Base-by-base conservation (phyloP, 2,113 vertebrate genomes). In the Prunella fulvescens region DNA sequence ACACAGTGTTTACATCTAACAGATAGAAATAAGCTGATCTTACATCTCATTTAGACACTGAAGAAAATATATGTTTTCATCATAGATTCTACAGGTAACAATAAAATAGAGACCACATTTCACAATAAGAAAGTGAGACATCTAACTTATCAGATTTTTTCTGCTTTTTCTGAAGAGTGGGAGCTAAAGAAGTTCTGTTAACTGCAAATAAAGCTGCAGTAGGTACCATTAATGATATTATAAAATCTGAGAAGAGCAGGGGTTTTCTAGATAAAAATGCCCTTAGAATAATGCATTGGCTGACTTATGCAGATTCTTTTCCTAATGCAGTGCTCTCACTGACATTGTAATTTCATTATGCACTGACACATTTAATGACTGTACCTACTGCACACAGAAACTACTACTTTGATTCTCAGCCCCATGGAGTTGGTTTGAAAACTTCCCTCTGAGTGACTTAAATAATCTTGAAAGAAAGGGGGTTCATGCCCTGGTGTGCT, bases 271-370 rank as follows among this genome's bases (percentile, higher is more conserved):
- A 39, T 22, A 73, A 71, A 85, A 80, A 13, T 64, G 15, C 26
- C 65, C 47, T 86, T 72, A 89, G 53, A 71, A 61, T 53, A 86
- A 81, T 33, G 19, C 42, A 33, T 19, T 65, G 24, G 4, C 37
- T 90, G 33, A 90, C 73, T 91, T 80, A 51, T 1, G 39, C 7
- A 37, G 50, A 51, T 66, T 12, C 24, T 88, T 84, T 58, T 70
- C 33, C 29, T 80, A 58, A 50, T 1, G 1, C 50, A 25, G 42
- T 22, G 18, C 19, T 92, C 51, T 47, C 1, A 1, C 29, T 0
- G 2, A 80, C 44, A 37, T 12, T 0, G 2, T 77, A 58, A 76
- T 81, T 90, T 94, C 74, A 31, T 89, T 82, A 72, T 23, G 24
- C 24, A 8, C 54, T 57, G 66, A 71, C 3, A 3, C 60, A 20